Conservation (phyloP, 2,888 invertebrate genomes). For the Therioaphis trifolii region DNA sequence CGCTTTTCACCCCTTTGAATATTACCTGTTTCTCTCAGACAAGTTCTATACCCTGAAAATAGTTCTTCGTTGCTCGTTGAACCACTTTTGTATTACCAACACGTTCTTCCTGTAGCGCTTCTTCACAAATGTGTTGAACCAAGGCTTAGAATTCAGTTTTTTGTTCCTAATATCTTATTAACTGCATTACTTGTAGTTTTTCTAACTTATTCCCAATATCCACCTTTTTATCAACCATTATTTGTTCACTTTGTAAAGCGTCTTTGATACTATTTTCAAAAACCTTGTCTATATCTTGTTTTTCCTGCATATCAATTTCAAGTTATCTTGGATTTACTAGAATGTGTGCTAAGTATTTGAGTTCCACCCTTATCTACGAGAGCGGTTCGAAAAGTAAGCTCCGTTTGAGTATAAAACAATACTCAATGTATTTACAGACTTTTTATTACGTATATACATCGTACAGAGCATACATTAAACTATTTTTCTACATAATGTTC, state of each 20-base stretch:
- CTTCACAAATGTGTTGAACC: background rate
- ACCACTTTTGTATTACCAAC: background rate
- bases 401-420: no score
- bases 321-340: background rate
- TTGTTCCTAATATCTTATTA: background rate
- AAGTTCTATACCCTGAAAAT: background rate
- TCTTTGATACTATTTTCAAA: background rate
- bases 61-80: background rate
- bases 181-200: background rate
- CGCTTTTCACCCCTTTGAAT: background rate
- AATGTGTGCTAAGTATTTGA: background rate
- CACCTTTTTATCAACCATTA: background rate
- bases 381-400: no score
- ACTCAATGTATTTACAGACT: no score
- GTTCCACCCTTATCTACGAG: background rate
- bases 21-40: background rate
- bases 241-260: background rate
- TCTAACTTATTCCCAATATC: slow-evolving; percentile 3
- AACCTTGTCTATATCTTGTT: background rate
- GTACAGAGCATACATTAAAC: no score
- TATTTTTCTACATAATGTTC: no score
- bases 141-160: background rate
- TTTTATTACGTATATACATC: no score
- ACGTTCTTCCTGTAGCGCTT: background rate
- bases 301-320: background rate